phyloP scores from a whole-genome alignment of 2,888 invertebrate species.

The Leptinotarsa rubiginosa region DNA sequence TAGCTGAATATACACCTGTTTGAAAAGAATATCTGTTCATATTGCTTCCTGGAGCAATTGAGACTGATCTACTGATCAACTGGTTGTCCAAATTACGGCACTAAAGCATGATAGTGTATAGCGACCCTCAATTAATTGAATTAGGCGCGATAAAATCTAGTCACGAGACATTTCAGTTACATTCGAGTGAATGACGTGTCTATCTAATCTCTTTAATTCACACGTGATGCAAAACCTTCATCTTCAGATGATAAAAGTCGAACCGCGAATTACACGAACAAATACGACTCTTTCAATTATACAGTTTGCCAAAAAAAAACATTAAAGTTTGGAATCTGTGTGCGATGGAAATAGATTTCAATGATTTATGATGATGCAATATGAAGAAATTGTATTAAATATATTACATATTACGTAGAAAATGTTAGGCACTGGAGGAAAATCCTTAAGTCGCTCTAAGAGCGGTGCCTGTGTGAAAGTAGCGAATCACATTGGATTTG shows the following conservation, averaged over 20 bases:
- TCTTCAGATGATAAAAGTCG: background rate
- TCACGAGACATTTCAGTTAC: conserved; percentile 4
- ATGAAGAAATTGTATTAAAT: no score
- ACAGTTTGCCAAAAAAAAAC: no score
- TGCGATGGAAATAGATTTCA: background rate
- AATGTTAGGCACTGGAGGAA: no score
- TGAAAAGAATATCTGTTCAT: background rate
- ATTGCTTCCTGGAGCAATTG: background rate
- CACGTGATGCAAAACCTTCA: background rate
- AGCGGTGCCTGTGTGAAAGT: no score
- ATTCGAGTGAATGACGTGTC: background rate
- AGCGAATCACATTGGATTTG: no score
- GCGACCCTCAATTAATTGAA: background rate
- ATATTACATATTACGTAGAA: no score
- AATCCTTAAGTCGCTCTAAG: no score
- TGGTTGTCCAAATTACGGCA: background rate
- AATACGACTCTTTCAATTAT: background rate
- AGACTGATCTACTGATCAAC: background rate
- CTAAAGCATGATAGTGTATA: background rate
- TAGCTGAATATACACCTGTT: background rate
- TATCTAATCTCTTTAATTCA: conserved; percentile 6
- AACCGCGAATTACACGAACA: conserved; percentile 1
- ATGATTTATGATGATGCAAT: background rate
- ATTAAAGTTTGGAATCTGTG: background rate
- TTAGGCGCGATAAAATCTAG: background rate